phyloP scores from a whole-genome alignment of 2,113 vertebrate species.

The Halichoerus grypus region DNA sequence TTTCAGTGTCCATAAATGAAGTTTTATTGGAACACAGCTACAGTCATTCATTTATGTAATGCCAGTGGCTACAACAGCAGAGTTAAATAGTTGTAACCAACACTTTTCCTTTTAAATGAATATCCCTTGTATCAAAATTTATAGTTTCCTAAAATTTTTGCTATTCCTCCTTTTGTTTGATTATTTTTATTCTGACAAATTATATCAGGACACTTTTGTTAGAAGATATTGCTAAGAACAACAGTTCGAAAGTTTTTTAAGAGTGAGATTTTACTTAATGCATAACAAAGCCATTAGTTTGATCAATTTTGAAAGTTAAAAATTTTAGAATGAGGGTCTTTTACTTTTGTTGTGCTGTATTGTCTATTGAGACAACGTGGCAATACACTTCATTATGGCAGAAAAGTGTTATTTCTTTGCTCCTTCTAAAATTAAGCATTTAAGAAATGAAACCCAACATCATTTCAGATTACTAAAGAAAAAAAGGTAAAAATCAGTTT shows the following conservation, averaged over 20 bases:
- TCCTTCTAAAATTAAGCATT: slow-evolving; percentile 20
- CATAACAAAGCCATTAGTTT: slow-evolving; percentile 27
- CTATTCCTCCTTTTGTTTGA: neutral
- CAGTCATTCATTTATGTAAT: neutral
- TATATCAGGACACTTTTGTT: neutral
- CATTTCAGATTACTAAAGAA: slow-evolving; percentile 16
- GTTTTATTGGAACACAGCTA: slow-evolving; percentile 3
- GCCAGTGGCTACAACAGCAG: neutral
- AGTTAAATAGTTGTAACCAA: neutral
- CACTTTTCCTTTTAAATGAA: neutral
- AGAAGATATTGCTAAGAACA: neutral
- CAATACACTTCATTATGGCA: neutral
- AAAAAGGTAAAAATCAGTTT: neutral
- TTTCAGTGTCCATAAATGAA: slow-evolving; percentile 4
- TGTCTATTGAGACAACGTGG: neutral
- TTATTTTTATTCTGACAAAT: slow-evolving; percentile 19
- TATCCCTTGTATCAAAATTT: slow-evolving; percentile 7
- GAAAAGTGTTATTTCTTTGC: neutral
- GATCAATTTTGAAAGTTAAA: slow-evolving; percentile 12
- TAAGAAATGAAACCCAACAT: neutral
- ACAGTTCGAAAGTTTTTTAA: neutral
- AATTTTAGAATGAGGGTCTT: slow-evolving; percentile 53
- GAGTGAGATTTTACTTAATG: neutral
- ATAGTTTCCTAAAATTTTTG: neutral
- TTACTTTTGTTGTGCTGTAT: slow-evolving; percentile 33